These are phyloP conservation scores for Drosophila tristis DNA, from an alignment of 1,140 invertebrate species.

Conservation along the genomic window DNA sequence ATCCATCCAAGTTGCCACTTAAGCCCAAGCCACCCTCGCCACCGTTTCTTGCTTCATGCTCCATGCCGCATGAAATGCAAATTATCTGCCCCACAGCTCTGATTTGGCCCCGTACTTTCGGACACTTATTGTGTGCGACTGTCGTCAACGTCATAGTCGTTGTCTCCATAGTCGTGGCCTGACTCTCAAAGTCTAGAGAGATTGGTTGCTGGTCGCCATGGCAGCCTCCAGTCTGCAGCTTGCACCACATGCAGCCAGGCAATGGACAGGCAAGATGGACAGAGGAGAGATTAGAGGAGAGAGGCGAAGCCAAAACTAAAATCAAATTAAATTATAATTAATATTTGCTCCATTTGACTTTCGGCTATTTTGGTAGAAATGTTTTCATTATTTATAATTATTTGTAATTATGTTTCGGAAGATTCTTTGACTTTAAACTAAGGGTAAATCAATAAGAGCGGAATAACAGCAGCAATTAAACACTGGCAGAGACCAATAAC, in stretches of 20 bases:
- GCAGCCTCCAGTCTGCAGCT: constrained; percentile 30
- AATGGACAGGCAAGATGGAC: constrained; percentile 61
- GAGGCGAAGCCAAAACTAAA: constrained; percentile 8
- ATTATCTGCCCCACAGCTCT: constrained; percentile 72
- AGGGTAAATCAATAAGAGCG: too few relatives aligned
- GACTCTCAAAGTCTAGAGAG: constrained; percentile 52
- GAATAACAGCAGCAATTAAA: too few relatives aligned
- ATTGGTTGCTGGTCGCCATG: constrained; percentile 43
- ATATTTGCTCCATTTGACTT: constrained; percentile 8
- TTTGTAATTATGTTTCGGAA: too few relatives aligned
- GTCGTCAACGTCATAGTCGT: constrained; percentile 31
- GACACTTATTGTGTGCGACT: constrained; percentile 65
- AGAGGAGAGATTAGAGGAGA: constrained; percentile 13
- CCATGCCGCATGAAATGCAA: constrained; percentile 47
- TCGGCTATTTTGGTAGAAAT: too few relatives aligned
- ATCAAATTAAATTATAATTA: constrained; percentile 35
- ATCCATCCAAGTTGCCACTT: constrained; percentile 56
- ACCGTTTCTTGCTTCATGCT: too few relatives aligned
- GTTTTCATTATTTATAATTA: too few relatives aligned
- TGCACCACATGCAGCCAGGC: constrained; percentile 44
- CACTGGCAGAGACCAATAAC: too few relatives aligned
- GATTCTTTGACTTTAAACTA: too few relatives aligned
- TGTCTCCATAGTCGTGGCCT: constrained; percentile 18
- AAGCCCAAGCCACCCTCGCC: constrained; percentile 48
- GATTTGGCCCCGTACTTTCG: constrained; percentile 65